These are phyloP conservation scores for Petrolisthes manimaculis DNA, from an alignment of 2,888 invertebrate species.

Conservation along the genomic window DNA sequence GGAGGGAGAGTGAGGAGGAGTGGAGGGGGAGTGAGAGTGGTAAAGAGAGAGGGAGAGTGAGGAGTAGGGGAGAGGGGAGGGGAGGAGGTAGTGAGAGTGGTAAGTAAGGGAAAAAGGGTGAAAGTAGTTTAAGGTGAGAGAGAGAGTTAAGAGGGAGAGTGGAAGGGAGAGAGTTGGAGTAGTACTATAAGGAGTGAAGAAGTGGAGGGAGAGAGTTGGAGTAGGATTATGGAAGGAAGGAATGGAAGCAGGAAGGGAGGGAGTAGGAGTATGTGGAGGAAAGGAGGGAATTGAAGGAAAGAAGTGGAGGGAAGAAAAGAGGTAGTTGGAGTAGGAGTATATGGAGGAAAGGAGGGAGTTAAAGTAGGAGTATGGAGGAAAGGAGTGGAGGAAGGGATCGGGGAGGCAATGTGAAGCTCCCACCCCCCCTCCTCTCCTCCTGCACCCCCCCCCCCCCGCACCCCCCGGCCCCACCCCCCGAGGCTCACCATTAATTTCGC, in stretches of 20 bases:
- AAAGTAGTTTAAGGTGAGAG: background rate
- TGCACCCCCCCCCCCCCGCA: too few relatives aligned
- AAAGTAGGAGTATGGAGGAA: background rate
- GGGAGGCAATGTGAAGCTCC: background rate
- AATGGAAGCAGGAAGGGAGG: background rate
- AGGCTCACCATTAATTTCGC: conserved; percentile 51
- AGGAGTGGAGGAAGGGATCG: background rate
- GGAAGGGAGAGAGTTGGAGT: background rate
- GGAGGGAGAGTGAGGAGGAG: background rate
- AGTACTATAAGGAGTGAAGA: background rate
- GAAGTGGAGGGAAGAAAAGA: too few relatives aligned
- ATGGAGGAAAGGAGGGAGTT: too few relatives aligned
- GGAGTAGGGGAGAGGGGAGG: background rate
- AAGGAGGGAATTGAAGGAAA: background rate
- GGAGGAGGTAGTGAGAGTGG: background rate
- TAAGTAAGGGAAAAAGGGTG: background rate
- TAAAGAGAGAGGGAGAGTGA: background rate
- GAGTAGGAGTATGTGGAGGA: background rate
- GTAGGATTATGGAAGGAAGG: background rate
- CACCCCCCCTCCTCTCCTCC: background rate
- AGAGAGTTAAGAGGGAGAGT: background rate
- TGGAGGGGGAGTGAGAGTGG: background rate
- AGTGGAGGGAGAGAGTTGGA: background rate
- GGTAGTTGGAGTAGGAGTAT: too few relatives aligned
- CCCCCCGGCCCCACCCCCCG: background rate